Percentiles rank a stretch among this genome's conserved stretches.
Evolutionary conservation across 2,113 vertebrate species (phyloP).

Genomic region (Aepyceros melampus): DNA sequence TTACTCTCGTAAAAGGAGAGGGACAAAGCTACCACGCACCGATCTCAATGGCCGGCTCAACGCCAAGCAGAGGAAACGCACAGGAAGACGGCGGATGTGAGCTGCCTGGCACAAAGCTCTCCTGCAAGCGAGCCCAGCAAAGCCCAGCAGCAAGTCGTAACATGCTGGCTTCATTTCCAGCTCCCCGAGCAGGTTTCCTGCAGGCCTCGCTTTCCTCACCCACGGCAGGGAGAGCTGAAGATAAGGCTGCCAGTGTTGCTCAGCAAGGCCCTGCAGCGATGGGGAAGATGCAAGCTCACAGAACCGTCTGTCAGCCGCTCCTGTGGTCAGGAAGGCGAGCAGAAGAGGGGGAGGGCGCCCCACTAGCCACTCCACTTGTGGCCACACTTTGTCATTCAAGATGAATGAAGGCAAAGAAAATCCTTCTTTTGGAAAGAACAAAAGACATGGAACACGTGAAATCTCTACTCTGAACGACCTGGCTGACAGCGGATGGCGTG

Average conservation of each 20-base stretch:
- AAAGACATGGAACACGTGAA: background rate
- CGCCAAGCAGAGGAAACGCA: background rate
- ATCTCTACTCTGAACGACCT: background rate
- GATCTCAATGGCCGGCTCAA: background rate
- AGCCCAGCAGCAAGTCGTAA: background rate
- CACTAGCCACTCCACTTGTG: rapidly evolving
- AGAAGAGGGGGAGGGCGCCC: background rate
- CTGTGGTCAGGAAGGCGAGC: background rate
- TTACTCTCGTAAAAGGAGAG: background rate
- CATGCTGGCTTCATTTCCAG: background rate
- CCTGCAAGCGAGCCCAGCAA: background rate
- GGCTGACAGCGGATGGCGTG: background rate
- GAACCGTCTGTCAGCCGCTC: background rate
- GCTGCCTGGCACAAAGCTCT: background rate
- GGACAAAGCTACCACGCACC: background rate
- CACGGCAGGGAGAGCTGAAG: background rate
- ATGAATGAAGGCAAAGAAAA: background rate
- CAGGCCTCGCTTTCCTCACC: background rate
- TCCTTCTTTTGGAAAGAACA: background rate
- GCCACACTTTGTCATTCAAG: background rate
- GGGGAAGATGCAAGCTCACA: background rate
- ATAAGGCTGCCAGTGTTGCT: background rate
- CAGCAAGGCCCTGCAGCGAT: background rate
- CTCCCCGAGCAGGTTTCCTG: background rate
- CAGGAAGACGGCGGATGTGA: rapidly evolving